A percentile compares a stretch with the other conserved stretches of the same genome.
These are phyloP conservation scores for Uloborus plumipes DNA, from an alignment of 2,888 invertebrate species.

Conservation along the genomic window DNA sequence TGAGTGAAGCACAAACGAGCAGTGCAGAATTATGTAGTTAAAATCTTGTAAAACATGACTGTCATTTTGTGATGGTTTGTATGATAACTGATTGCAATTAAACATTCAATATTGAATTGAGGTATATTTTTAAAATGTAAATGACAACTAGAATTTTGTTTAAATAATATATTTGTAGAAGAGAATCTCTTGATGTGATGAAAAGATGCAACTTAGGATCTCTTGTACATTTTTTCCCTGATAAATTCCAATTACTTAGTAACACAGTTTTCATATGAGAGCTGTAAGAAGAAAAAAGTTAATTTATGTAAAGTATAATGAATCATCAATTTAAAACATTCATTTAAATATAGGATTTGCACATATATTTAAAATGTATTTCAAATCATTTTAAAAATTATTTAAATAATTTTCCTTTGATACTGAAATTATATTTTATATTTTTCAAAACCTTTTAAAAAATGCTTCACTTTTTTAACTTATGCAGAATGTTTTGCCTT, in stretches of 20 bases:
- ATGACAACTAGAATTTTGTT: constrained; percentile 26
- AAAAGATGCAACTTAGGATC: constrained; percentile 35
- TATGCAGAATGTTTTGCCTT: too few relatives aligned
- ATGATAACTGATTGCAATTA: constrained; percentile 15
- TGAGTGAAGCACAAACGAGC: not conserved
- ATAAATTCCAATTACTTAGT: constrained; percentile 23
- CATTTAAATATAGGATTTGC: too few relatives aligned
- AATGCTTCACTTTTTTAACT: too few relatives aligned
- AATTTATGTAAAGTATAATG: too few relatives aligned
- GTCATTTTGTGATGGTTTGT: constrained; percentile 22
- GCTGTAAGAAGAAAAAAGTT: constrained; percentile 19
- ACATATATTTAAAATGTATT: too few relatives aligned
- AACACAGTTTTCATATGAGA: constrained; percentile 26
- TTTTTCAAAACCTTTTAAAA: too few relatives aligned
- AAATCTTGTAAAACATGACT: constrained; percentile 52
- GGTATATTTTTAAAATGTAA: constrained; percentile 27
- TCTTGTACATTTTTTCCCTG: constrained; percentile 9
- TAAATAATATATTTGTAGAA: constrained; percentile 17
- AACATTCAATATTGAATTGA: constrained; percentile 23
- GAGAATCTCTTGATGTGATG: constrained; percentile 21
- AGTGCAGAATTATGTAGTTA: constrained; percentile 30
- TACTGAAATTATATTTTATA: too few relatives aligned
- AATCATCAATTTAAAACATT: too few relatives aligned
- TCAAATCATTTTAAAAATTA: too few relatives aligned
- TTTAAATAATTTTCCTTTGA: too few relatives aligned